Conservation (phyloP, 2,888 invertebrate genomes). For the Flexamia atlantica region DNA sequence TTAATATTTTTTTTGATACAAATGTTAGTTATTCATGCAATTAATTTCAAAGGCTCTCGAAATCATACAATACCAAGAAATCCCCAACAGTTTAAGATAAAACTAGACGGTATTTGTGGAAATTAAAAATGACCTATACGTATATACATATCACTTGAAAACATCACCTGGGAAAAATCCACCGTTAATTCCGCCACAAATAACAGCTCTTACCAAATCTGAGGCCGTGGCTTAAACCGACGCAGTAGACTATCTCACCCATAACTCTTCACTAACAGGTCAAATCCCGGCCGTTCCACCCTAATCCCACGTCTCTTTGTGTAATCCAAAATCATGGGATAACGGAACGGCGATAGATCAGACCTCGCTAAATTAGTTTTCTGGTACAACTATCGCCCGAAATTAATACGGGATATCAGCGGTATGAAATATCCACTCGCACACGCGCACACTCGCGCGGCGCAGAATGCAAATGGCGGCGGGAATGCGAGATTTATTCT, state of each 20-base stretch:
- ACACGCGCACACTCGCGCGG: not conserved
- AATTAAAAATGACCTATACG: no score
- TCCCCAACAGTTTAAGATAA: no score
- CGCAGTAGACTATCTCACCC: not conserved
- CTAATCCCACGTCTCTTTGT: not conserved
- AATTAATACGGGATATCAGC: conserved; percentile 2
- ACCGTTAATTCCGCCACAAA: no score
- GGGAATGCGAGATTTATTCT: conserved; percentile 52
- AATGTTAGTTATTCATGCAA: no score
- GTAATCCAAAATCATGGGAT: conserved; percentile 23
- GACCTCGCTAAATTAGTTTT: conserved; percentile 21
- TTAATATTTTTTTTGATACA: no score
- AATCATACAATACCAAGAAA: no score
- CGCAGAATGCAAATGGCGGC: conserved; percentile 50
- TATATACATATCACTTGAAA: no score
- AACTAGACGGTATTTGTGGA: no score
- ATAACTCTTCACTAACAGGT: not conserved
- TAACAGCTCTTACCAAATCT: no score
- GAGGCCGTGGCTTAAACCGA: not conserved
- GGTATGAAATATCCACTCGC: conserved; percentile 26
- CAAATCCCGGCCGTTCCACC: not conserved
- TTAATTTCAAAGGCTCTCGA: no score
- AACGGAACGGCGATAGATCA: conserved; percentile 15
- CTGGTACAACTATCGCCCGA: conserved; percentile 25
- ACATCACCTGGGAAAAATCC: no score